phyloP scores from a whole-genome alignment of 2,113 vertebrate species.

The Boleophthalmus pectinirostris region DNA sequence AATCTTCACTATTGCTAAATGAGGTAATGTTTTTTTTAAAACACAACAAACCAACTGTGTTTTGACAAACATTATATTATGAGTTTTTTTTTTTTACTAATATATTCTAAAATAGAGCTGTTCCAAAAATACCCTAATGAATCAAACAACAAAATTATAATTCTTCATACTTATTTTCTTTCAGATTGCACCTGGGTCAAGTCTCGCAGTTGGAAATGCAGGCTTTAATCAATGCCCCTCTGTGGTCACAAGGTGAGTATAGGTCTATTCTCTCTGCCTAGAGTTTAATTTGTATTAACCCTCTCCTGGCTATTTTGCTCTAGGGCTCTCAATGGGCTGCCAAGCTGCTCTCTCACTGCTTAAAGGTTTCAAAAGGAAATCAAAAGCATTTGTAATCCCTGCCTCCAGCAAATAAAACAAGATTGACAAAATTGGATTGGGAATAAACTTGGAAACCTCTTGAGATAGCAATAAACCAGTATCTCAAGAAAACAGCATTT shows the following conservation, averaged over 20 bases:
- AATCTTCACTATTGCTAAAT: not conserved
- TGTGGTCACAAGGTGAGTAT: constrained; percentile 1
- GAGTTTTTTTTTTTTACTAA: too few species aligned
- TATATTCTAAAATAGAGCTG: not conserved
- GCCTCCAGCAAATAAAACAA: constrained; percentile 8
- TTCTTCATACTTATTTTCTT: not conserved
- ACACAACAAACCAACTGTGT: not conserved
- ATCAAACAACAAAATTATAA: not conserved
- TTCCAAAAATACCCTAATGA: not conserved
- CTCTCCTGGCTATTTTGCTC: constrained; percentile 51
- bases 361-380: constrained; percentile 56
- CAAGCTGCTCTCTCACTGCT: constrained; percentile 38
- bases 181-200: not conserved
- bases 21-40: not conserved
- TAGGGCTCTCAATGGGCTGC: constrained; percentile 60
- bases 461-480: not conserved
- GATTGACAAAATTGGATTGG: constrained; percentile 6
- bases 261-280: not conserved
- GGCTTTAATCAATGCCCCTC: not conserved
- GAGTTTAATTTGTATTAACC: constrained; percentile 64
- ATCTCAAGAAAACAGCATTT: not conserved
- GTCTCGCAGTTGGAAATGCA: not conserved
- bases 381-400: constrained; percentile 52
- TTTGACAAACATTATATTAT: not conserved
- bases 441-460: not conserved